Evolutionary conservation across 2,888 invertebrate species (phyloP).

Genomic region (Cosmorhoe ocellata): DNA sequence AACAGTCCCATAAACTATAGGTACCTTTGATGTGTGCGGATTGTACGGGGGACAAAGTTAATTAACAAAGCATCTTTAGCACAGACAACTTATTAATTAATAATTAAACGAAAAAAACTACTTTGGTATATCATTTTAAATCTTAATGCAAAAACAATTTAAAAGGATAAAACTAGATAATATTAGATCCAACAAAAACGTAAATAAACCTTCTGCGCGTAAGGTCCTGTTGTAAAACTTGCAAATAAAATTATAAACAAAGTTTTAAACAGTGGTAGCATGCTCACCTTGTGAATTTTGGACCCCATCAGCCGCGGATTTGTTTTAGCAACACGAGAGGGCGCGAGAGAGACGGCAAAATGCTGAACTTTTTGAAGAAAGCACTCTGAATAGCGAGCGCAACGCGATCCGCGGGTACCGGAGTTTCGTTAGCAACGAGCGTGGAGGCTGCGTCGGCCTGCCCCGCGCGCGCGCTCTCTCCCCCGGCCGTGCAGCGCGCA

Average conservation of each 20-base stretch:
- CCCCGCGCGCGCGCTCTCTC: conserved; percentile 48
- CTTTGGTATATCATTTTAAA: too few species aligned
- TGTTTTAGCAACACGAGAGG: conserved; percentile 61
- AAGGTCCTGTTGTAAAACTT: background rate
- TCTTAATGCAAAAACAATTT: too few species aligned
- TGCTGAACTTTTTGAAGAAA: conserved; percentile 69
- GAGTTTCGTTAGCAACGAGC: conserved; percentile 78
- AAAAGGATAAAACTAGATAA: background rate
- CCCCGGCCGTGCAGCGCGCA: conserved; percentile 48
- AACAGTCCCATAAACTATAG: too few species aligned
- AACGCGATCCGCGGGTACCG: conserved; percentile 77
- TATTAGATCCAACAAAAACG: background rate
- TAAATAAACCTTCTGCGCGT: background rate
- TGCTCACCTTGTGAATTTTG: conserved; percentile 55
- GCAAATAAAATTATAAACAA: conserved; percentile 22
- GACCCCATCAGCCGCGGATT: conserved; percentile 52
- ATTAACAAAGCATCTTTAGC: too few species aligned
- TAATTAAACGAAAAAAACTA: too few species aligned
- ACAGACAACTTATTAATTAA: too few species aligned
- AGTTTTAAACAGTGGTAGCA: conserved; percentile 14
- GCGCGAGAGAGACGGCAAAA: conserved; percentile 72
- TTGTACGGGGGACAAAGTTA: too few species aligned
- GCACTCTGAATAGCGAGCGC: conserved; percentile 67
- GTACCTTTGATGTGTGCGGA: too few species aligned
- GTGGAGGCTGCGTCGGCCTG: conserved; percentile 70